Conservation (phyloP, 92 coral and sea anemone genomes). For the Chrysogorgia sp. region DNA sequence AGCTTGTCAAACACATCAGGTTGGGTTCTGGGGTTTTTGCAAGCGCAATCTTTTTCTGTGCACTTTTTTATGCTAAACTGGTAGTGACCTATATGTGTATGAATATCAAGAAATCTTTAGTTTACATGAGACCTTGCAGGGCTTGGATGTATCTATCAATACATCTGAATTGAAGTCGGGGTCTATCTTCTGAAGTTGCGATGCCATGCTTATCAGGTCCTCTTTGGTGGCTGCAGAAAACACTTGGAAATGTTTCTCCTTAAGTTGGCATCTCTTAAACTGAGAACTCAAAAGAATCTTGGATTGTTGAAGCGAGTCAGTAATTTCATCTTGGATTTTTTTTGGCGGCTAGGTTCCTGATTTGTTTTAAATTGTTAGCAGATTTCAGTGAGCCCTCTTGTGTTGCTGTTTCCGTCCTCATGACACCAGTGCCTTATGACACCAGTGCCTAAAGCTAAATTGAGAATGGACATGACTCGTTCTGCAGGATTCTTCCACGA, state of each 20-base stretch:
- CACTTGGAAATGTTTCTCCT: constrained; percentile 45
- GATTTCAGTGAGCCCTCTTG: constrained; percentile 1
- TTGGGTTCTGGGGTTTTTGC: constrained; percentile 56
- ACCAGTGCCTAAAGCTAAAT: constrained; percentile 59
- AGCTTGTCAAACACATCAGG: constrained; percentile 50
- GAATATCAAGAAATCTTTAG: constrained; percentile 36
- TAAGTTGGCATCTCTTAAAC: constrained; percentile 49
- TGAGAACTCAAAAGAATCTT: constrained; percentile 43
- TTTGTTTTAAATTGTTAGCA: constrained; percentile 42
- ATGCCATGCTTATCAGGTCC: constrained; percentile 38
- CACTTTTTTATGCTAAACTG: constrained; percentile 48
- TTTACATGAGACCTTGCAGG: constrained; percentile 18
- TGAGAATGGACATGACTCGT: constrained; percentile 63
- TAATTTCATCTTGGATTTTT: constrained; percentile 35
- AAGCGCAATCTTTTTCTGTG: constrained; percentile 49
- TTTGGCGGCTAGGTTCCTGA: constrained; percentile 48
- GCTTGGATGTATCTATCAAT: constrained; percentile 37
- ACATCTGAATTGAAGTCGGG: constrained; percentile 27
- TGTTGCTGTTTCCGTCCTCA: constrained; percentile 46
- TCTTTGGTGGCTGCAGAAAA: constrained; percentile 42
- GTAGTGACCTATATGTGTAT: constrained; percentile 30
- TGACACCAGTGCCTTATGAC: constrained; percentile 57
- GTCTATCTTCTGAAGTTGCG: constrained; percentile 45
- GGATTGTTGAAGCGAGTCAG: constrained; percentile 39
- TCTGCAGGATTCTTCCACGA: constrained; percentile 65